Evolutionary conservation across 2,888 invertebrate genomes (phyloP).

Genomic region (Argyra leucocephala): DNA sequence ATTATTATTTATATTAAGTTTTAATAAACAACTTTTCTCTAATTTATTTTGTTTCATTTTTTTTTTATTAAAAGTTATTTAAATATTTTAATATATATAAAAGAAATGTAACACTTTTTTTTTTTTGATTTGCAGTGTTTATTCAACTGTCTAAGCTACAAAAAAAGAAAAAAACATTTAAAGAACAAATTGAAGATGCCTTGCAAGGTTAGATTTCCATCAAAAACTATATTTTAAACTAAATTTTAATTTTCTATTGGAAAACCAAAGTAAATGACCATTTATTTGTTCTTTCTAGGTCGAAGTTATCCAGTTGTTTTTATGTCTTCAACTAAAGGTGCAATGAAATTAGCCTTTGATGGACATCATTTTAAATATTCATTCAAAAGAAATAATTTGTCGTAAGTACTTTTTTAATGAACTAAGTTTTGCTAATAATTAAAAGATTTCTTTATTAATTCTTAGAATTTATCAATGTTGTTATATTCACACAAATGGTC

Average conservation of each 20-base stretch:
- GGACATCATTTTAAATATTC: conserved; percentile 39
- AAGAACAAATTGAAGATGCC: background rate
- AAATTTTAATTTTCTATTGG: too few species aligned
- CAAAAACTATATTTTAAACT: too few species aligned
- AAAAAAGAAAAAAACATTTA: background rate
- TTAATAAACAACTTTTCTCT: too few species aligned
- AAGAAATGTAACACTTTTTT: too few species aligned
- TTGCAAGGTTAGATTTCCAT: background rate
- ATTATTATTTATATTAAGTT: too few species aligned
- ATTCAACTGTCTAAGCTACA: too few species aligned
- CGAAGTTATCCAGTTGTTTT: conserved; percentile 29
- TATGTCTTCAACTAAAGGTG: conserved; percentile 40
- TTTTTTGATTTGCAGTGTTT: too few species aligned
- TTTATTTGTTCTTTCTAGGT: background rate
- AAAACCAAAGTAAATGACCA: background rate
- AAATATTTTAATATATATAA: too few species aligned
- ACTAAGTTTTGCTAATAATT: background rate
- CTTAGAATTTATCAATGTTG: conserved; percentile 38
- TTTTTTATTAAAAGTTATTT: too few species aligned
- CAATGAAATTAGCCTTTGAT: conserved; percentile 38
- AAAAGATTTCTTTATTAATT: background rate
- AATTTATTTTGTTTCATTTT: too few species aligned
- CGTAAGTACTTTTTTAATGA: background rate
- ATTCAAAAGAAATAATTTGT: conserved; percentile 30
- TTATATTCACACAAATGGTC: conserved; percentile 34